Evolutionary conservation across 2,888 invertebrate species (phyloP).

Genomic region (Spatulosminthurus flaviceps): DNA sequence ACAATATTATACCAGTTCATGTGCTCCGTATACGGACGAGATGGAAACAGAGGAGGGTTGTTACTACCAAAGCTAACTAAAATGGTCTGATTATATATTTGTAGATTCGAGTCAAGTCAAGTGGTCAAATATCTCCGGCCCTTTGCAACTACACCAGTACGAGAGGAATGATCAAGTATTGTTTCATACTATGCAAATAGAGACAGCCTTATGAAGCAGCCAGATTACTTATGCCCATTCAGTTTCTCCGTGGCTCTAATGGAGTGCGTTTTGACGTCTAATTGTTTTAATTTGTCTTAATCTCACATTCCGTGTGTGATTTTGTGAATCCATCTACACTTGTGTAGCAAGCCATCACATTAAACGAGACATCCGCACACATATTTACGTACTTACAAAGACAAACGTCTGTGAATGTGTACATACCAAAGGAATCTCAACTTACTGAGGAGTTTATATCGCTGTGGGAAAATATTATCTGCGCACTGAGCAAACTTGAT

Average conservation of each 20-base stretch:
- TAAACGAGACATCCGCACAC: too few species aligned
- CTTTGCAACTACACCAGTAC: background rate
- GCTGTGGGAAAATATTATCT: too few species aligned
- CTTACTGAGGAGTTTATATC: too few species aligned
- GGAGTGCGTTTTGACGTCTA: slow-evolving; percentile 8
- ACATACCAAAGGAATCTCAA: too few species aligned
- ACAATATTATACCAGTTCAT: too few species aligned
- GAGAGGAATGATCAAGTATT: slow-evolving; percentile 13
- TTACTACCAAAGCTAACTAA: slow-evolving; percentile 1
- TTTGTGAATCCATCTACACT: background rate
- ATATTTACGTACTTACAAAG: too few species aligned
- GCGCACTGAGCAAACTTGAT: too few species aligned
- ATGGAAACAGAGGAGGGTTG: background rate
- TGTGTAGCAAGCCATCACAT: too few species aligned
- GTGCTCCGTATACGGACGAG: background rate
- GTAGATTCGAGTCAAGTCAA: slow-evolving; percentile 4
- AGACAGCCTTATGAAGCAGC: background rate
- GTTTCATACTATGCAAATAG: background rate
- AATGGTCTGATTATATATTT: slow-evolving; percentile 1
- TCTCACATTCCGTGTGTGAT: background rate
- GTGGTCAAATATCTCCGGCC: slow-evolving; percentile 9
- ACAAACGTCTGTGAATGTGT: too few species aligned
- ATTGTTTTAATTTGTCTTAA: slow-evolving; percentile 14
- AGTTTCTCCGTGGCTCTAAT: background rate
- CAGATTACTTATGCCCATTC: background rate